These are phyloP conservation scores for Gadopsis marmoratus DNA, from an alignment of 2,797 vertebrate species.

Conservation along the genomic window DNA sequence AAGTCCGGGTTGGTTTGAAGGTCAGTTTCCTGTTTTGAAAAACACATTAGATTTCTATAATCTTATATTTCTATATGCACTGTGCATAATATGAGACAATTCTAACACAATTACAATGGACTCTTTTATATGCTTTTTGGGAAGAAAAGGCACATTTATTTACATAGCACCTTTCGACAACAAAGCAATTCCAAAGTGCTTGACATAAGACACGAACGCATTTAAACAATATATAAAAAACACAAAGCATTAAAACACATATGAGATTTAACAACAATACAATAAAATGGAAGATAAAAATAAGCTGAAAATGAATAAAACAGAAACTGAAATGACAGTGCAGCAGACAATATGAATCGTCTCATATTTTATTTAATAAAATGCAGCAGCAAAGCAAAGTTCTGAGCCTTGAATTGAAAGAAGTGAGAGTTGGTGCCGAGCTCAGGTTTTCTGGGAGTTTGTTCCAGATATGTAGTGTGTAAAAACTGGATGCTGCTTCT, in stretches of 20 bases:
- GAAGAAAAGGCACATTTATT: not conserved
- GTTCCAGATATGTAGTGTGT: not conserved
- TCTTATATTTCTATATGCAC: not conserved
- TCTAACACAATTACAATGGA: not conserved
- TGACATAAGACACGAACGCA: not conserved
- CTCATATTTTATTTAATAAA: not conserved
- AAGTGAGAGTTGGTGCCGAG: not conserved
- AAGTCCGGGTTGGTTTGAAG: not conserved
- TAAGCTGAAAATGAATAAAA: not conserved
- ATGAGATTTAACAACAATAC: not conserved
- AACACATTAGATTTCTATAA: not conserved
- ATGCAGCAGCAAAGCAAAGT: not conserved
- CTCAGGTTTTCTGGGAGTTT: not conserved
- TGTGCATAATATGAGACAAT: not conserved
- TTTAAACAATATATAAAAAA: not conserved
- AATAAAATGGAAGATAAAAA: not conserved
- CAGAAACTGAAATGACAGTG: not conserved
- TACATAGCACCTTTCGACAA: not conserved
- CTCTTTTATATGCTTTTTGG: not conserved
- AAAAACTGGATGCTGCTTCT: not conserved
- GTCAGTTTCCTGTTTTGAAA: conserved; percentile 12
- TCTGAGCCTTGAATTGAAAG: not conserved
- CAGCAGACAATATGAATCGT: not conserved
- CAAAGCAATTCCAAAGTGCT: not conserved
- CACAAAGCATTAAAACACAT: too few relatives aligned